A percentile compares a stretch with the other conserved stretches of the same genome.
phyloP scores from a whole-genome alignment of 2,888 invertebrate species.

The Caradrina kadenii region DNA sequence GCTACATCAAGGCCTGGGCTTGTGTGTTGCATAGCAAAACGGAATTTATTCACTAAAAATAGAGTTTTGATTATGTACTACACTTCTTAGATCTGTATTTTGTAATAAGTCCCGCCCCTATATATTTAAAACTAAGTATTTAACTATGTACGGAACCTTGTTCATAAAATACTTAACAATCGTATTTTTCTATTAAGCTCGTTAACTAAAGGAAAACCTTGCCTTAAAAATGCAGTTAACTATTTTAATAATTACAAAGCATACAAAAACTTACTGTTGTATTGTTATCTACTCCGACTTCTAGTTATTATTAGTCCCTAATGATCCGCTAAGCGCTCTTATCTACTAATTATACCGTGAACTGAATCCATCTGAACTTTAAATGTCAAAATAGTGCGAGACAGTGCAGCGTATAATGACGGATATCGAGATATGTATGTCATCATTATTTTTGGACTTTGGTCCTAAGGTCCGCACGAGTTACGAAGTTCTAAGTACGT shows the following conservation, averaged over 20 bases:
- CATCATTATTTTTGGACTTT: slow-evolving; percentile 20
- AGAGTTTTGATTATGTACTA: too few relatives aligned
- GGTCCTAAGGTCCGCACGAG: slow-evolving; percentile 13
- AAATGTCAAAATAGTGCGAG: slow-evolving; percentile 58
- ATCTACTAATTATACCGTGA: slow-evolving; percentile 55
- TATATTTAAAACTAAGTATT: too few relatives aligned
- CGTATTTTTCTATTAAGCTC: too few relatives aligned
- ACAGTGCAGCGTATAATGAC: slow-evolving; percentile 7
- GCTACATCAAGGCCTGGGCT: neutral
- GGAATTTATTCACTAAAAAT: too few relatives aligned
- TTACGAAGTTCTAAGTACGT: neutral
- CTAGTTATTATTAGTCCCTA: slow-evolving; percentile 40
- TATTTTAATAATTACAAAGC: neutral
- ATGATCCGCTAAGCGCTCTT: slow-evolving; percentile 27
- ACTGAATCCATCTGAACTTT: slow-evolving; percentile 60
- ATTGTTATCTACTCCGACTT: slow-evolving; percentile 14
- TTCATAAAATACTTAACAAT: too few relatives aligned
- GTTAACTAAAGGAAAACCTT: too few relatives aligned
- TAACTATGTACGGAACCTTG: too few relatives aligned
- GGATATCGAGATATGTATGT: slow-evolving; percentile 13
- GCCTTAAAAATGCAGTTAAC: neutral
- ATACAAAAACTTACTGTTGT: neutral
- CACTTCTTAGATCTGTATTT: too few relatives aligned
- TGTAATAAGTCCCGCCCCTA: too few relatives aligned
- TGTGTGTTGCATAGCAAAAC: neutral